These are phyloP conservation scores for Pteria penguin DNA, from an alignment of 2,888 invertebrate genomes.

Conservation along the genomic window DNA sequence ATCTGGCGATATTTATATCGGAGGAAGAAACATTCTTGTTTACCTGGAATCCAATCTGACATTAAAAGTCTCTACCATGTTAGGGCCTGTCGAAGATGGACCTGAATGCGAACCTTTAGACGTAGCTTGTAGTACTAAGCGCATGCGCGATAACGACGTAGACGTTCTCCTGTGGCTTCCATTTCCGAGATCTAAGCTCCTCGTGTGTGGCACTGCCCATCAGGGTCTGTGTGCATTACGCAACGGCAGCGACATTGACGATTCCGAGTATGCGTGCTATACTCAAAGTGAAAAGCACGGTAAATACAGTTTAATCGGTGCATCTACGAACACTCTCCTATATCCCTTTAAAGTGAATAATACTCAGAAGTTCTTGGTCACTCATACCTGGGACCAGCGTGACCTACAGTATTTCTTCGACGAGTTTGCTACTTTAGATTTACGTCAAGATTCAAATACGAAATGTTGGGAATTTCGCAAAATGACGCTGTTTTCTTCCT, in stretches of 20 bases:
- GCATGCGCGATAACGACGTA: constrained; percentile 23
- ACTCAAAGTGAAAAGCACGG: neutral
- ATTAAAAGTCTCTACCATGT: neutral
- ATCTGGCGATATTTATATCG: constrained; percentile 35
- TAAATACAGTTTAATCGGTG: neutral
- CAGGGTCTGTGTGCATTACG: constrained; percentile 42
- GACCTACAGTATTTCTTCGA: no score
- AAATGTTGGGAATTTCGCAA: neutral
- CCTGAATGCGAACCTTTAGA: constrained; percentile 38
- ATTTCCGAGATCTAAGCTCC: constrained; percentile 35
- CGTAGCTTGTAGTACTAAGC: constrained; percentile 20
- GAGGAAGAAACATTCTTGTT: constrained; percentile 41
- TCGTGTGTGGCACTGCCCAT: constrained; percentile 47
- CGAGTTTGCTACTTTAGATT: neutral
- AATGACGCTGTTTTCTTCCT: neutral
- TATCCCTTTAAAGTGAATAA: neutral
- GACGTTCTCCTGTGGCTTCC: constrained; percentile 41
- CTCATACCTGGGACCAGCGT: no score
- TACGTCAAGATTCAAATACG: neutral
- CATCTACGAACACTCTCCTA: neutral
- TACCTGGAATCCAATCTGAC: constrained; percentile 39
- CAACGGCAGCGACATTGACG: neutral
- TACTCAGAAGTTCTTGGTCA: no score
- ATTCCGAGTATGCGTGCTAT: no score
- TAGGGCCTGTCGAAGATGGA: constrained; percentile 40